Evolutionary conservation across 2,888 invertebrate genomes (phyloP).

Genomic region (Lycaena phlaeas): DNA sequence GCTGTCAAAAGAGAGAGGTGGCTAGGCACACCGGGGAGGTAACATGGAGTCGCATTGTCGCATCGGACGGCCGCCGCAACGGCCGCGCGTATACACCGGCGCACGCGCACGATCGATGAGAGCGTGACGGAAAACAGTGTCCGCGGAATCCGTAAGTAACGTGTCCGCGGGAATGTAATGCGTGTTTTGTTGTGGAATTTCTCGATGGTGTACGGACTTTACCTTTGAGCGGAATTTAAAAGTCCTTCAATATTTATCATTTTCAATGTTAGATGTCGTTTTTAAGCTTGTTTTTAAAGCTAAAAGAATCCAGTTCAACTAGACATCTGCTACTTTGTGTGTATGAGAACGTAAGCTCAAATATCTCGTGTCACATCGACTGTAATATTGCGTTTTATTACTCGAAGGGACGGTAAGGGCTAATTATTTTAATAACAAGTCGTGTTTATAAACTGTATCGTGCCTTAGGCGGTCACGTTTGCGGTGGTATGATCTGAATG

Average conservation of each 20-base stretch:
- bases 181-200: constrained; percentile 20
- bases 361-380: constrained; percentile 19
- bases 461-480: constrained; percentile 40
- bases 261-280: constrained; percentile 6
- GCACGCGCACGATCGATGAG: constrained; percentile 37
- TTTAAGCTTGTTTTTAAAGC: constrained; percentile 10
- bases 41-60: constrained; percentile 60
- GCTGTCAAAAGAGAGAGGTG: constrained; percentile 66
- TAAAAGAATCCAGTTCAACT: not conserved
- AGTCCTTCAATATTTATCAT: too few relatives aligned
- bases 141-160: constrained; percentile 33
- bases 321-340: too few relatives aligned
- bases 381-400: constrained; percentile 22
- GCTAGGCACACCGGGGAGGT: constrained; percentile 56
- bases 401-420: constrained; percentile 26
- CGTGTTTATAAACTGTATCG: constrained; percentile 33
- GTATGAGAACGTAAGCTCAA: not conserved
- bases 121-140: constrained; percentile 25
- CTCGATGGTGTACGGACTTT: constrained; percentile 14
- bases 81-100: constrained; percentile 52
- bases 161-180: constrained; percentile 25
- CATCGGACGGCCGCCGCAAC: constrained; percentile 56
- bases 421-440: constrained; percentile 40
- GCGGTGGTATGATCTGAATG: constrained; percentile 48
- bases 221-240: too few relatives aligned